Evolutionary conservation across 1,140 invertebrate species (phyloP).

Genomic region (Sycophila sp.): DNA sequence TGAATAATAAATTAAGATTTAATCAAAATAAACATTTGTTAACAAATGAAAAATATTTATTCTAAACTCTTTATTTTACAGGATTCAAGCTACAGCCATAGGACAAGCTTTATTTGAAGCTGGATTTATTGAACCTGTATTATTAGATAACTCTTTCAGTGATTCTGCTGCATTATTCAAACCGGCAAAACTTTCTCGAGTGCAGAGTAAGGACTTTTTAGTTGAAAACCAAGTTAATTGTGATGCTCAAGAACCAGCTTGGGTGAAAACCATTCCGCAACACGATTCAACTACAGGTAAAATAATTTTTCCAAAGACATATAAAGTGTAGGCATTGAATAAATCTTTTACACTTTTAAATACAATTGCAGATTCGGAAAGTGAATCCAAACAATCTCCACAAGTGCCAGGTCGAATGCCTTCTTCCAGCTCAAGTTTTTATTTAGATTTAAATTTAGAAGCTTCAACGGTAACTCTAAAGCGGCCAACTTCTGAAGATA

Average conservation of each 20-base stretch:
- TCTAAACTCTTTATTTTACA: constrained; percentile 57
- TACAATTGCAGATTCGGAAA: constrained; percentile 69
- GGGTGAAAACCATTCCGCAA: constrained; percentile 77
- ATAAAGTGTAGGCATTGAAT: constrained; percentile 14
- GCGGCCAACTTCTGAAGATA: constrained; percentile 63
- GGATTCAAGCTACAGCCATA: constrained; percentile 81
- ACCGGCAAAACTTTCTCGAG: constrained; percentile 59
- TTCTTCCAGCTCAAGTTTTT: constrained; percentile 73
- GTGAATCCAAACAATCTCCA: constrained; percentile 58
- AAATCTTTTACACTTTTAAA: constrained; percentile 3
- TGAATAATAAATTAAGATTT: neutral
- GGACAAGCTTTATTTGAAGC: constrained; percentile 85
- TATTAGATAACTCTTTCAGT: constrained; percentile 66
- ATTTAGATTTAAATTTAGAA: constrained; percentile 74
- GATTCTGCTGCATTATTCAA: constrained; percentile 69
- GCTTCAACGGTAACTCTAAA: constrained; percentile 73
- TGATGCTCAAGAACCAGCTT: constrained; percentile 74
- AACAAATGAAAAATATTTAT: constrained; percentile 1
- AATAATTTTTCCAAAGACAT: neutral
- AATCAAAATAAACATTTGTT: neutral
- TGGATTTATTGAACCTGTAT: constrained; percentile 79
- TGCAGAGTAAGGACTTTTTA: constrained; percentile 62
- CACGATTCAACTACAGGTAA: constrained; percentile 68
- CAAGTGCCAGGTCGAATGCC: constrained; percentile 59
- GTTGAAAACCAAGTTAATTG: constrained; percentile 57